Conservation (phyloP, 2,113 vertebrate genomes). For the Scartelaos histophorus region DNA sequence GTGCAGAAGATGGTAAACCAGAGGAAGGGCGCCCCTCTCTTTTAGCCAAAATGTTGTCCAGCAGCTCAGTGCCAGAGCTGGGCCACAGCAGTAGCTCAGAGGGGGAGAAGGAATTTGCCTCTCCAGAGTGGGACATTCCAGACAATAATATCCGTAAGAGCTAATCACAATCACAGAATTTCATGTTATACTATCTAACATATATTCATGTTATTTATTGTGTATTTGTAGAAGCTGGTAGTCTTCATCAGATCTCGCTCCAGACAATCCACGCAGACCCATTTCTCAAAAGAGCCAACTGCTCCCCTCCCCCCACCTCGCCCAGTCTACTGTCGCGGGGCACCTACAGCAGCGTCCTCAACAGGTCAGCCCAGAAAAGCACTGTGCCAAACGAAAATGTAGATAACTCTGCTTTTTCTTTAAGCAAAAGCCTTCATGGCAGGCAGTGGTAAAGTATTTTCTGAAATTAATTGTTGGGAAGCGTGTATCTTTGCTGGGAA, state of each 20-base stretch:
- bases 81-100: conserved; percentile 96
- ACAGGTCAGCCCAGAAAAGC: conserved; percentile 54
- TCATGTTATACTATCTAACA: not conserved
- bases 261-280: conserved; percentile 95
- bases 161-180: not conserved
- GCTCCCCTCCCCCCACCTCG: conserved; percentile 83
- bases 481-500: too few species aligned
- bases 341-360: conserved; percentile 92
- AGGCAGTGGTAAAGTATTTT: too few species aligned
- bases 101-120: conserved; percentile 92
- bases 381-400: too few species aligned
- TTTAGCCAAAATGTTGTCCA: conserved; percentile 83
- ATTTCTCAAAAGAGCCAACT: conserved; percentile 90
- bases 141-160: conserved; percentile 85
- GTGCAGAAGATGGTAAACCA: conserved; percentile 72
- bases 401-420: too few species aligned
- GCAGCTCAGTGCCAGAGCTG: conserved; percentile 81
- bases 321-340: conserved; percentile 76
- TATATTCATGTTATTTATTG: not conserved
- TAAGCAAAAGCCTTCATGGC: too few species aligned
- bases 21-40: conserved; percentile 84
- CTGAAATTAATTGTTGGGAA: too few species aligned
- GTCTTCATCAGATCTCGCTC: conserved; percentile 94
- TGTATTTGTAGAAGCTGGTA: conserved; percentile 82
- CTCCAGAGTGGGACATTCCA: conserved; percentile 95